Evolutionary conservation across 2,888 invertebrate genomes (phyloP).

Genomic region (Tetropium fuscum): DNA sequence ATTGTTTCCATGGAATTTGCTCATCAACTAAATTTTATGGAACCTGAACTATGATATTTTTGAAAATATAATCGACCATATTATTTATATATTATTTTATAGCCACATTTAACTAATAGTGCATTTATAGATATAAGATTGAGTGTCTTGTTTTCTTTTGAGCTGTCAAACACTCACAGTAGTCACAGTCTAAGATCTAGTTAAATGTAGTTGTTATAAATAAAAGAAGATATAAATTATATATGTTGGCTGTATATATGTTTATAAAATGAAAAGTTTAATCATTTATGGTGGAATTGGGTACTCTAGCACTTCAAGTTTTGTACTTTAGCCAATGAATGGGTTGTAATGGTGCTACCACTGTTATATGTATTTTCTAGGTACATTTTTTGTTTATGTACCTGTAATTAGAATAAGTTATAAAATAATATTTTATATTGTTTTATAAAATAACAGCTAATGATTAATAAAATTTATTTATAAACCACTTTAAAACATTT

Average conservation of each 20-base stretch:
- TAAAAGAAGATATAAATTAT: background rate
- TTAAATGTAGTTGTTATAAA: background rate
- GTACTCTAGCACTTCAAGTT: background rate
- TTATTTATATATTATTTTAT: no score
- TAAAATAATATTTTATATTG: slow-evolving; percentile 17
- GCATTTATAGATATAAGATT: no score
- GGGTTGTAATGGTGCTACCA: background rate
- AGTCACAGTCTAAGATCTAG: no score
- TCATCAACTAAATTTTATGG: background rate
- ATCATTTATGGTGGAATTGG: background rate
- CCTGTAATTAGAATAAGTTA: slow-evolving; percentile 6
- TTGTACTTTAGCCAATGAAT: slow-evolving; percentile 5
- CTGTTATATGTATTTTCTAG: background rate
- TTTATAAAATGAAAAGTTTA: background rate
- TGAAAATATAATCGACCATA: no score
- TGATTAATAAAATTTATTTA: slow-evolving; percentile 9
- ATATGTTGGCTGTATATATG: background rate
- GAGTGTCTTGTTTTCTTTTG: no score
- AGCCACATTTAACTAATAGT: no score
- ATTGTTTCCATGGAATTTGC: background rate
- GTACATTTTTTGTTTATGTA: background rate
- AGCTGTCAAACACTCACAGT: no score
- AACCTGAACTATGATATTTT: no score
- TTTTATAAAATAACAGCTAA: slow-evolving; percentile 23
- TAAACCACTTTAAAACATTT: background rate